A percentile compares a stretch with the other conserved stretches of the same genome.
These are phyloP conservation scores for Melinaea marsaeus DNA, from an alignment of 2,888 invertebrate genomes.

Conservation along the genomic window DNA sequence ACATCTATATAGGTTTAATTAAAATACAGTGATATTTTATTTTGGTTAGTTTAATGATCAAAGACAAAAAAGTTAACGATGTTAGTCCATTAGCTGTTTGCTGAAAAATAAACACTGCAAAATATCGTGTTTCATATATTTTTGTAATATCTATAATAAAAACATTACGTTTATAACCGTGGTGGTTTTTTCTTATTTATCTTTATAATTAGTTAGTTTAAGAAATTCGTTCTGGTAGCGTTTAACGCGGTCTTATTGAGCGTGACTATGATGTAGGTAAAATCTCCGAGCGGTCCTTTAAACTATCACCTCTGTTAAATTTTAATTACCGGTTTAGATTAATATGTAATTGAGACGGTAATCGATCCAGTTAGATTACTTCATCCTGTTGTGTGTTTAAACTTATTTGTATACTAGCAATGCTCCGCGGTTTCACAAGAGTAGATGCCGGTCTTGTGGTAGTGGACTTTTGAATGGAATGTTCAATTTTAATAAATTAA, in stretches of 20 bases:
- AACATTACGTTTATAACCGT: neutral
- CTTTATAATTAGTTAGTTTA: neutral
- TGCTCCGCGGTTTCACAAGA: too few species aligned
- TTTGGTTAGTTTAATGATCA: neutral
- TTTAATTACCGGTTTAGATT: constrained; percentile 69
- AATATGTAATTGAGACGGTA: constrained; percentile 57
- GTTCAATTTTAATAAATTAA: too few species aligned
- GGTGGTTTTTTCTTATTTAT: too few species aligned
- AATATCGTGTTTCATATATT: neutral
- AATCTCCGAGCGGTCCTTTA: constrained; percentile 49
- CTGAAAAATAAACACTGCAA: too few species aligned
- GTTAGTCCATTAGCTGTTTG: too few species aligned
- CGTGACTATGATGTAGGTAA: too few species aligned
- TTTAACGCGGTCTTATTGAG: neutral
- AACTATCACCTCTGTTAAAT: constrained; percentile 57
- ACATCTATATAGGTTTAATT: constrained; percentile 20
- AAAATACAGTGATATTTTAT: neutral
- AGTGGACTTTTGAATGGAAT: too few species aligned
- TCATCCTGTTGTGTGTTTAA: constrained; percentile 18
- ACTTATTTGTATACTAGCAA: too few species aligned
- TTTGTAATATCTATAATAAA: neutral
- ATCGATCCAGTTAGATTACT: constrained; percentile 52
- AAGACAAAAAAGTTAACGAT: neutral
- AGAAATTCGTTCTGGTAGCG: neutral
- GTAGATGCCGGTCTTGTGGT: too few species aligned